Evolutionary conservation across 1,140 invertebrate genomes (phyloP), one percentile per base, ranked within the genome.

Genomic region (Eciton burchellii): DNA sequence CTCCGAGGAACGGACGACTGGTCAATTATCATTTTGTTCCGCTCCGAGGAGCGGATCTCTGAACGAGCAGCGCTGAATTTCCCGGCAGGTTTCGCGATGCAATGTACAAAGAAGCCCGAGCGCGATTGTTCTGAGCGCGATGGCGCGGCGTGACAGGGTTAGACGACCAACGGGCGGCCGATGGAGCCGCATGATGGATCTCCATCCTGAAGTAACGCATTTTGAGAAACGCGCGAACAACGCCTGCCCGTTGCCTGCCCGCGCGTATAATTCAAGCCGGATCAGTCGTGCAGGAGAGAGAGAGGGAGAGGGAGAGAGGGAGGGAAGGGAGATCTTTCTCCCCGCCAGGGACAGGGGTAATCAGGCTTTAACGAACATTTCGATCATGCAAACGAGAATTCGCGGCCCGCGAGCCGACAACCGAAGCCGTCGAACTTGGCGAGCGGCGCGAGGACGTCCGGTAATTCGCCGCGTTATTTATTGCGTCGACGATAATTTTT

Each of bases 401-500:
- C 24, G 63, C 9, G 14, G 21, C 62, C 43, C 62, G n/a, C 54
- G 21, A 45, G 12, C 45, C 12, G 45, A 35, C 70, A 49, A 45
- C 84, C 63, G 63, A 70, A 68, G 49, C n/a, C 35, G 24, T 35
- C 43, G 57, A 47, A 74, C 57, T 45, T 45, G 21, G 62, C 74
- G 74, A 68, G 62, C 74, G n/a, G n/a, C 63, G 74, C 74, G 74
- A 79, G 70, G 74, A 79, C 74, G 74, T 79, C 49, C 49, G 11
- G 63, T 70, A 79, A 79, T 79, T 79, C 74, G 21, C 49, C 21
- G 63, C 83, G 84, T 89, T 90, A 90, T 91, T 91, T 91, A 91
- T 91, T 88, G 81, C 84, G 71, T 79, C 85, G 84, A 84, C 81
- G 89, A 88, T 87, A 90, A 91, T 86, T 86, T 89, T 82, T 82